Evolutionary conservation across 2,113 vertebrate species (phyloP).

Genomic region (Eonycteris spelaea): DNA sequence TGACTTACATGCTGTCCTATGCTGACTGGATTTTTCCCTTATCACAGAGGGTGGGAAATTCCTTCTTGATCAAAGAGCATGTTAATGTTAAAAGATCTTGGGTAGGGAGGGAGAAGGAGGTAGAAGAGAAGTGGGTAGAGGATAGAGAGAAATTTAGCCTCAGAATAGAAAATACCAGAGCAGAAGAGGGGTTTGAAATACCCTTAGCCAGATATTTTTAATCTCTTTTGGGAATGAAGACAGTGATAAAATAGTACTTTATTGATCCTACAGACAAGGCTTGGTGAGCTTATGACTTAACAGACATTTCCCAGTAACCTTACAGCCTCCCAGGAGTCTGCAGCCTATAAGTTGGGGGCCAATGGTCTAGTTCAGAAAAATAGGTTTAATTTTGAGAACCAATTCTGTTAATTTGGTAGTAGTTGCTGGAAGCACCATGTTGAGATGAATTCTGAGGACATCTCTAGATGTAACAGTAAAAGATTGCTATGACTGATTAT

Average conservation of each 20-base stretch:
- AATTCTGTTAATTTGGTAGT: background rate
- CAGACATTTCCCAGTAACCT: background rate
- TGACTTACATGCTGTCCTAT: background rate
- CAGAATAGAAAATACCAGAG: background rate
- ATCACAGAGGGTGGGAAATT: background rate
- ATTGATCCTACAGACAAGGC: background rate
- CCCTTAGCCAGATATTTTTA: background rate
- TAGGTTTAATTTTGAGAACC: conserved; percentile 27
- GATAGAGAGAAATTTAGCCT: background rate
- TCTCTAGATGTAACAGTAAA: background rate
- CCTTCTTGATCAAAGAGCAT: background rate
- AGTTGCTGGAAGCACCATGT: background rate
- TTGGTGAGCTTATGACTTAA: background rate
- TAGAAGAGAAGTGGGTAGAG: background rate
- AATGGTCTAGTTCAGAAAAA: background rate
- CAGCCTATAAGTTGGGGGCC: background rate
- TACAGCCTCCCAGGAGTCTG: background rate
- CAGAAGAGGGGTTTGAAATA: conserved; percentile 25
- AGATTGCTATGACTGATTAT: background rate
- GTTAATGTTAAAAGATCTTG: conserved; percentile 6
- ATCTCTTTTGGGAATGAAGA: conserved; percentile 26
- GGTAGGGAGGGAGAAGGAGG: background rate
- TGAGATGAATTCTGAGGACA: background rate
- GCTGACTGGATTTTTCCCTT: background rate
- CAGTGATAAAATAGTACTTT: conserved; percentile 12